Evolutionary conservation across 2,797 vertebrate species (phyloP).

Genomic region (Galaxias olidus): DNA sequence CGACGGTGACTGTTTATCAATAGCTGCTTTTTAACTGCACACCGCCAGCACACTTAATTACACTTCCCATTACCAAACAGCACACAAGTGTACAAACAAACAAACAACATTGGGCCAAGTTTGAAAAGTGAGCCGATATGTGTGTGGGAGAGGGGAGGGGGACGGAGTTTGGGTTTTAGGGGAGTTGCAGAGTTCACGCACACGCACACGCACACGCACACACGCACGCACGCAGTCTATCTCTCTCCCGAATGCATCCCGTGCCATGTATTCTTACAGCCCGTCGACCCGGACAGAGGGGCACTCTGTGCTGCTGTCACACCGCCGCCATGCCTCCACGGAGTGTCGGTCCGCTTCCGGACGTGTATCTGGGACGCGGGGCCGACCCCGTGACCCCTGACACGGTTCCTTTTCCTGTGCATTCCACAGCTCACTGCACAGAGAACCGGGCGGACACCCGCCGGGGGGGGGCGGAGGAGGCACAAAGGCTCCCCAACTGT

Average conservation of each 20-base stretch:
- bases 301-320: constrained; percentile 37
- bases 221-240: too few species aligned
- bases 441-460: constrained; percentile 15
- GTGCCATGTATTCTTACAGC: constrained; percentile 1
- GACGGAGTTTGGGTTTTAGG: background rate
- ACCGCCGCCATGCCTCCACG: constrained; percentile 35
- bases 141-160: background rate
- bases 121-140: constrained; percentile 37
- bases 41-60: constrained; percentile 68
- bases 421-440: constrained; percentile 46
- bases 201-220: background rate
- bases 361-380: constrained; percentile 62
- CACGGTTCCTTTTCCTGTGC: constrained; percentile 56
- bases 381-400: constrained; percentile 48
- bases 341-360: constrained; percentile 50
- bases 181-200: too few species aligned
- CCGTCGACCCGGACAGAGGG: constrained; percentile 35
- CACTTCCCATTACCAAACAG: constrained; percentile 65
- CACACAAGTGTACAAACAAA: constrained; percentile 57
- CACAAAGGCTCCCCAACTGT: background rate
- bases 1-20: constrained; percentile 70
- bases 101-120: constrained; percentile 45
- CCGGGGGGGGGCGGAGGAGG: too few species aligned
- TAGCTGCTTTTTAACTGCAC: constrained; percentile 67
- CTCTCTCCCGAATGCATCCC: background rate